Base-by-base conservation (phyloP, 2,113 vertebrate genomes). In the Elaphurus davidianus region DNA sequence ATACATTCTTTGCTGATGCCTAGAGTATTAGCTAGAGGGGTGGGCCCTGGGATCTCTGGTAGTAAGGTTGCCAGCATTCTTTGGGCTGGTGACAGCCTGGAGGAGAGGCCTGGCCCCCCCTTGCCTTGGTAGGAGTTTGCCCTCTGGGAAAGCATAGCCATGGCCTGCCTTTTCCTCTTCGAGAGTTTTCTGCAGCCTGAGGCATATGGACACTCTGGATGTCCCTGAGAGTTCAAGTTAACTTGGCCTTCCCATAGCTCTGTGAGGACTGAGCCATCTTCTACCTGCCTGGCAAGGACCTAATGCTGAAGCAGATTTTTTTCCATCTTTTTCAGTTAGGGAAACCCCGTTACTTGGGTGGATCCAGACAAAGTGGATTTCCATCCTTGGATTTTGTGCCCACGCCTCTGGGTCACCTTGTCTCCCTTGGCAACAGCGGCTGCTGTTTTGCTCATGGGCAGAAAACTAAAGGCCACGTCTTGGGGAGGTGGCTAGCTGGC, bases 361-460 rank as follows among this genome's bases (percentile, higher is more conserved):
- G 91, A 87, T 91, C 87, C 54, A 97, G 90, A 97, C 95, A 95
- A 90, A 96, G 94, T 78, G 85, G 87, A 95, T 97, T 97, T 97
- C 88, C 90, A 88, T 96, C 90, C 89, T 54, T 27, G 81, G 96
- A 47, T 97, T 94, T 85, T 90, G 45, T 88, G 95, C 97, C 97
- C 96, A 92, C 60, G 52, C 94, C 96, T 92, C 90, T 94, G 94
- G 96, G 87, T 97, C 87, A 90, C 95, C 87, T 96, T 94, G 94
- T 97, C 91, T 97, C 94, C 79, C 83, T 88, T 95, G 97, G 92
- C 96, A 97, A 92, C 84, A 81, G 94, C 74, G 45, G 82, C 98
- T 94, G 87, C 90, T 97, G 97, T 97, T 97, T 94, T 97, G 97
- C 84, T 93, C 45, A 12, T 95, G 59, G 94, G 92, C 85, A 95